These are phyloP conservation scores for Harmothoe impar DNA, from an alignment of 2,888 invertebrate species.

Conservation along the genomic window DNA sequence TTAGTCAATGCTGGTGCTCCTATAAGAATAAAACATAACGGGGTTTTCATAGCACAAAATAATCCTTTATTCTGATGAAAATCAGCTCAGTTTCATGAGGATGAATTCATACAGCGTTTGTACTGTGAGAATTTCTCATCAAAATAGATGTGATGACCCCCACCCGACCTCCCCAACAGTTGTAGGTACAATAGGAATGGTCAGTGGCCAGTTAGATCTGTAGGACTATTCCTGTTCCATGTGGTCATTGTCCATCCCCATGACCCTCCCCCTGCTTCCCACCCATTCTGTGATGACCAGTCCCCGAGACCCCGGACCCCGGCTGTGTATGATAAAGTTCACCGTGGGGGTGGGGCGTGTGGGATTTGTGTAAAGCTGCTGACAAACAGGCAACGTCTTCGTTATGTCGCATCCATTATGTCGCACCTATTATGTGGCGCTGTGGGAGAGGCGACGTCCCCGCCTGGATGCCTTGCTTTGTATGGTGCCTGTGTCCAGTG, in stretches of 20 bases:
- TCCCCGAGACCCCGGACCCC: background rate
- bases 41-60: no score
- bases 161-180: no score
- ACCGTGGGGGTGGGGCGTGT: no score
- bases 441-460: background rate
- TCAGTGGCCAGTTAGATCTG: background rate
- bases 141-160: no score
- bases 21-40: no score
- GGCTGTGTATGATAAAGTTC: background rate
- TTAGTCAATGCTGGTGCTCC: no score
- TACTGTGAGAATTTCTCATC: no score
- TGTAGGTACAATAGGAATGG: background rate
- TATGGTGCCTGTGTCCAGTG: background rate
- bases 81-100: no score
- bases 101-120: no score
- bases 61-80: no score
- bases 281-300: background rate
- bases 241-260: background rate
- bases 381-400: background rate
- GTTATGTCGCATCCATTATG: slow-evolving; percentile 13
- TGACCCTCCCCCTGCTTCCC: background rate
- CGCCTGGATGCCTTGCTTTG: background rate
- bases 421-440: background rate
- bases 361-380: no score
- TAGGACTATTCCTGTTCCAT: background rate